Conservation (phyloP, 2,888 invertebrate genomes). For the Galerucella nymphaeae region DNA sequence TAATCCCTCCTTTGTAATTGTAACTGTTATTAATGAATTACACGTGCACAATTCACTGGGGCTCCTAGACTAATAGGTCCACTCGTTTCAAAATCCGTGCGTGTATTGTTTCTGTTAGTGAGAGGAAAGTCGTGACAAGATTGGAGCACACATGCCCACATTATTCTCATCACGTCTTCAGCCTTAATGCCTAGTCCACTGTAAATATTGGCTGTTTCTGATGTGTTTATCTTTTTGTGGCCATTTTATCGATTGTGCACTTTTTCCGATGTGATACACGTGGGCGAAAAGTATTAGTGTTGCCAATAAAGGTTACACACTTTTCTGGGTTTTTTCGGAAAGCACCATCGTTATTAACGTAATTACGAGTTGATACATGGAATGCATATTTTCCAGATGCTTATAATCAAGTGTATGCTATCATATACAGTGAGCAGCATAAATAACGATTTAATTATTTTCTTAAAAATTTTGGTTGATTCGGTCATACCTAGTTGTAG, state of each 20-base stretch:
- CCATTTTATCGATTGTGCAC: constrained; percentile 47
- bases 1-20: background rate
- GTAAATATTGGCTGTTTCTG: constrained; percentile 60
- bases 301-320: constrained; percentile 28
- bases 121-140: constrained; percentile 47
- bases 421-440: too few relatives aligned
- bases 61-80: constrained; percentile 23
- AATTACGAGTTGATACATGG: constrained; percentile 5
- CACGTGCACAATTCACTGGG: background rate
- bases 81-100: constrained; percentile 18
- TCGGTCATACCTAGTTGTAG: too few relatives aligned
- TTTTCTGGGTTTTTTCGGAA: constrained; percentile 21
- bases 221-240: constrained; percentile 51
- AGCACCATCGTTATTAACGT: constrained; percentile 16
- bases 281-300: constrained; percentile 35
- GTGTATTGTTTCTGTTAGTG: constrained; percentile 32
- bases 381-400: background rate
- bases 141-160: constrained; percentile 48
- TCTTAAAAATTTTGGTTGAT: too few relatives aligned
- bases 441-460: too few relatives aligned
- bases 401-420: background rate
- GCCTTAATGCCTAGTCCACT: constrained; percentile 58
- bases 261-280: constrained; percentile 33
- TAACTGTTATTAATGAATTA: background rate
- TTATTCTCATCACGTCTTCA: constrained; percentile 58